Evolutionary conservation across 2,797 vertebrate species (phyloP).

Genomic region (Lepus oiostolus): DNA sequence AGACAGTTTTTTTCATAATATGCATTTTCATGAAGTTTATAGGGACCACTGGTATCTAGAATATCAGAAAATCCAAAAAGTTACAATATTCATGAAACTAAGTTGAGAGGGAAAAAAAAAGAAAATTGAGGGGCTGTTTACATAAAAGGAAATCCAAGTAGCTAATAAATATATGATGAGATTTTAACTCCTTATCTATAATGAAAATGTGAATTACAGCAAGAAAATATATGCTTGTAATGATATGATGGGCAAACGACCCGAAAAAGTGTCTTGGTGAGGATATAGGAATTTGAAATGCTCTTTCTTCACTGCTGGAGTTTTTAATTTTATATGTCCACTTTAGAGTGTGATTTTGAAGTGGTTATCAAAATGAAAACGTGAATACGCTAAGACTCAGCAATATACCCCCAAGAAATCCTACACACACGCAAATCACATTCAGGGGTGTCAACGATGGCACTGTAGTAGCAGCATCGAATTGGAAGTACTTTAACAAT

Average conservation of each 20-base stretch:
- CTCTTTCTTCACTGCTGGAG: not conserved
- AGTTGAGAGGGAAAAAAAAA: not conserved
- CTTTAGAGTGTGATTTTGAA: not conserved
- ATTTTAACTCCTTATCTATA: not conserved
- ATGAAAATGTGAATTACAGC: not conserved
- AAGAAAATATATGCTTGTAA: not conserved
- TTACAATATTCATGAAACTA: not conserved
- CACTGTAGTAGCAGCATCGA: not conserved
- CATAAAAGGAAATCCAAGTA: not conserved
- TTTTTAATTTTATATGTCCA: not conserved
- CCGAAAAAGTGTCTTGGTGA: not conserved
- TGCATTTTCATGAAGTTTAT: not conserved
- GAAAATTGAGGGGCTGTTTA: not conserved
- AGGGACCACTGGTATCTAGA: not conserved
- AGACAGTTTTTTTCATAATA: too few relatives aligned
- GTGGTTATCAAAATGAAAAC: not conserved
- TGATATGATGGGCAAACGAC: not conserved
- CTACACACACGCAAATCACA: not conserved
- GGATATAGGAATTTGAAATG: not conserved
- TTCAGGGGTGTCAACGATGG: not conserved
- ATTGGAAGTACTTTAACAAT: conserved; percentile 8
- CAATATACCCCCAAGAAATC: not conserved
- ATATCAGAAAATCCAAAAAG: not conserved
- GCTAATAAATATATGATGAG: not conserved
- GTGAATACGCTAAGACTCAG: not conserved